Evolutionary conservation across 2,797 vertebrate genomes (phyloP), one percentile per base, ranked within the genome.

Genomic region (Loris lydekkerianus): DNA sequence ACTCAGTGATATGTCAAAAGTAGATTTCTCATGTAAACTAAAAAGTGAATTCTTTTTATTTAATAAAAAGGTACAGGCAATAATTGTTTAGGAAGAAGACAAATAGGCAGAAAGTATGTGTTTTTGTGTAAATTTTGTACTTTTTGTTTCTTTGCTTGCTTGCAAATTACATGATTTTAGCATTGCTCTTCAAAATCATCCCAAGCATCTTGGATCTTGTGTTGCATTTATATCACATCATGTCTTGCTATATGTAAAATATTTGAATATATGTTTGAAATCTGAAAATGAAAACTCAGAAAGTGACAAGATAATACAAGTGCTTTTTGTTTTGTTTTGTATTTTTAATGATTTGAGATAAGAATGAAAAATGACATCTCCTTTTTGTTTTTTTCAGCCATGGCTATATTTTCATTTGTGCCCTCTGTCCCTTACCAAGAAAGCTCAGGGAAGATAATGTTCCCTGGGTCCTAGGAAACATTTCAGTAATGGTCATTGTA

Each of bases 261-360:
- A 46, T 67, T 70, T 72, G 20, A 93, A n/a, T 86, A 49, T 80
- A 75, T 65, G 4, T 80, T 78, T 95, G 14, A 81, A 93, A 86
- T 6, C n/a, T 93, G 53, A 7, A 88, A 94, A 94, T 76, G 40
- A 82, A 25, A 93, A 75, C 27, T 89, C 73, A 90, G 18, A 77
- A 85, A 75, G 53, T 3, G 7, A 85, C 31, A 86, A 63, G 65
- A 89, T 23, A 6, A 49, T 20, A 31, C 40, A 9, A 53, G 4
- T 8, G 9, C 20, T 34, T 34, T n/a, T n/a, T 3, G 40, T 77
- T 34, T 34, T 34, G 34, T 34, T 34, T 34, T 34, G 34, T 34
- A 34, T 56, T n/a, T n/a, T 63, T 21, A 63, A 20, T 31, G 58
- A 86, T 49, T 70, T 27, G 58, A 93, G 2, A 82, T 34, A 6